phyloP scores from a whole-genome alignment of 2,888 invertebrate species.

The Spilosoma lubricipeda region DNA sequence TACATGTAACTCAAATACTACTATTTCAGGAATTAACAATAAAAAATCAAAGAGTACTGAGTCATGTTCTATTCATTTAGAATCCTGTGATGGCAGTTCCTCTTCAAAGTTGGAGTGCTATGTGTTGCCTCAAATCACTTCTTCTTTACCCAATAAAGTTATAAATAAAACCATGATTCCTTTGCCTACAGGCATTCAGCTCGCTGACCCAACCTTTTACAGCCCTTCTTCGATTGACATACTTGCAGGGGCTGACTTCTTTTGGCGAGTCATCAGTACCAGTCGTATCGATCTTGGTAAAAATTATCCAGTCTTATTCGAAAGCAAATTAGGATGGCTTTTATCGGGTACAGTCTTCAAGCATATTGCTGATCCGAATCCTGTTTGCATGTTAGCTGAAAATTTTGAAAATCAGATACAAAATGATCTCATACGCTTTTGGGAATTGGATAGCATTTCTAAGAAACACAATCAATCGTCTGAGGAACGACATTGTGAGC shows the following conservation, averaged over 20 bases:
- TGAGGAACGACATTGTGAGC: slow-evolving; percentile 25
- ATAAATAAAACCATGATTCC: neutral
- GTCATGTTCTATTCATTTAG: neutral
- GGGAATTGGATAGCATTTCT: slow-evolving; percentile 42
- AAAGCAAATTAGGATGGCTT: slow-evolving; percentile 46
- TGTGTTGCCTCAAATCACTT: too few species aligned
- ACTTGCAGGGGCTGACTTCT: slow-evolving; percentile 40
- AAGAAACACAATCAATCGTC: slow-evolving; percentile 16
- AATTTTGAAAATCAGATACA: neutral
- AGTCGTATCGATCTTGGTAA: slow-evolving; percentile 37
- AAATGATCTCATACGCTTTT: slow-evolving; percentile 28
- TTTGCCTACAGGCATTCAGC: slow-evolving; percentile 23
- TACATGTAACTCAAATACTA: neutral
- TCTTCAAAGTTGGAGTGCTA: too few species aligned
- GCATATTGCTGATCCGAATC: neutral
- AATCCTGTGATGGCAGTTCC: neutral
- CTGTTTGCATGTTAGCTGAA: neutral
- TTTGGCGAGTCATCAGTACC: slow-evolving; percentile 33
- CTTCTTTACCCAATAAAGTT: too few species aligned
- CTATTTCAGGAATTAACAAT: slow-evolving; percentile 18
- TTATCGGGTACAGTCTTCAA: slow-evolving; percentile 26
- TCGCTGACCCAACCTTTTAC: slow-evolving; percentile 44
- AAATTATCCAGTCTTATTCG: slow-evolving; percentile 33
- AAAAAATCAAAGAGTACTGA: neutral
- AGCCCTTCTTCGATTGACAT: slow-evolving; percentile 41